phyloP scores from a whole-genome alignment of 2,113 vertebrate species.

The Enhydra lutris region DNA sequence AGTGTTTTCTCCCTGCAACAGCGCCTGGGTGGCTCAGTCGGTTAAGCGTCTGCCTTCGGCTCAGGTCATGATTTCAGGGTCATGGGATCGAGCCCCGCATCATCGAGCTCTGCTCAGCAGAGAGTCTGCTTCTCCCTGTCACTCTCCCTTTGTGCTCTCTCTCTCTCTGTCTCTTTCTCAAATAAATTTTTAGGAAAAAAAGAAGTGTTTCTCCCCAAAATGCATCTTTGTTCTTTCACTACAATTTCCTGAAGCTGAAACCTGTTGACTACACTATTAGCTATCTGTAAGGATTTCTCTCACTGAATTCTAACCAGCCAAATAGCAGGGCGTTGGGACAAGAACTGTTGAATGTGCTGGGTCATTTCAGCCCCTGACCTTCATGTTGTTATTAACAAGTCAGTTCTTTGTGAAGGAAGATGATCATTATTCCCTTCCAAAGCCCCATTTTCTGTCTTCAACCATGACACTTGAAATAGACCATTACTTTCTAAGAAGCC shows the following conservation, averaged over 20 bases:
- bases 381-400: not conserved
- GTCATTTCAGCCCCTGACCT: not conserved
- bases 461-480: not conserved
- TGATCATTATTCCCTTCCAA: not conserved
- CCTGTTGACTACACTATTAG: not conserved
- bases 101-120: not conserved
- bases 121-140: not conserved
- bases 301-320: not conserved
- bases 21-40: not conserved
- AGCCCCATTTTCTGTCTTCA: not conserved
- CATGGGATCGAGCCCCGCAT: not conserved
- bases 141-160: not conserved
- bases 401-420: not conserved
- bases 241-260: not conserved
- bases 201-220: not conserved
- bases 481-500: not conserved
- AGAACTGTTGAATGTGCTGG: not conserved
- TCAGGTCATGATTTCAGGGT: not conserved
- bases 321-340: not conserved
- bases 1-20: not conserved
- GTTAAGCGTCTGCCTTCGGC: not conserved
- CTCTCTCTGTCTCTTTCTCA: not conserved
- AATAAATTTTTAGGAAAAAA: not conserved
- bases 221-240: not conserved
- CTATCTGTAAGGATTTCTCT: not conserved